phyloP scores from a whole-genome alignment of 30 jellyfish, hydroid and myxozoan species.

The Morbakka virulenta region DNA sequence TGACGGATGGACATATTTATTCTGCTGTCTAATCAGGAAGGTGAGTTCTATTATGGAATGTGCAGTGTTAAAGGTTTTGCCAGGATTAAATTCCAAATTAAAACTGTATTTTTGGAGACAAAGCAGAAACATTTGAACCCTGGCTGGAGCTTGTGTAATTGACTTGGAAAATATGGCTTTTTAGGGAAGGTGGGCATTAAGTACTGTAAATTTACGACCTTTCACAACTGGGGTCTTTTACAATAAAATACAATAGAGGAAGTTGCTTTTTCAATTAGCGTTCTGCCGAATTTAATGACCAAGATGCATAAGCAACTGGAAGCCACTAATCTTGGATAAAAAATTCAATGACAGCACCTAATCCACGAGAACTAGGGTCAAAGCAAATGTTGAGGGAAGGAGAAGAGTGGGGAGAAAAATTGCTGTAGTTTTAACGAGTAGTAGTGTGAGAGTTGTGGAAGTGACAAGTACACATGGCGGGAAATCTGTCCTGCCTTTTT shows the following conservation, averaged over 20 bases:
- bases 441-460: constrained; percentile 35
- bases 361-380: too few relatives aligned
- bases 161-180: background rate
- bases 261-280: too few relatives aligned
- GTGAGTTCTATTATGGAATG: background rate
- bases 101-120: background rate
- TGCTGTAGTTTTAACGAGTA: constrained; percentile 25
- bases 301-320: too few relatives aligned
- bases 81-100: background rate
- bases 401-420: constrained; percentile 2
- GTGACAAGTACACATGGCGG: constrained; percentile 51
- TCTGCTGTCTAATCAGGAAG: background rate
- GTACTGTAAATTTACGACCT: background rate
- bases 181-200: background rate
- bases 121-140: background rate
- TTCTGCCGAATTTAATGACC: too few relatives aligned
- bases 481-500: too few relatives aligned
- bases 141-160: background rate
- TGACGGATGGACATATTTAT: background rate
- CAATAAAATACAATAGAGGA: too few relatives aligned
- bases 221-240: background rate
- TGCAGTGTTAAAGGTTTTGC: background rate
- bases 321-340: constrained; percentile 33
- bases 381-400: too few relatives aligned
- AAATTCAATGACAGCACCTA: constrained; percentile 29